Evolutionary conservation across 1,140 invertebrate genomes (phyloP), one percentile per base, ranked within the genome.

Genomic region (Zaprionus davidi): DNA sequence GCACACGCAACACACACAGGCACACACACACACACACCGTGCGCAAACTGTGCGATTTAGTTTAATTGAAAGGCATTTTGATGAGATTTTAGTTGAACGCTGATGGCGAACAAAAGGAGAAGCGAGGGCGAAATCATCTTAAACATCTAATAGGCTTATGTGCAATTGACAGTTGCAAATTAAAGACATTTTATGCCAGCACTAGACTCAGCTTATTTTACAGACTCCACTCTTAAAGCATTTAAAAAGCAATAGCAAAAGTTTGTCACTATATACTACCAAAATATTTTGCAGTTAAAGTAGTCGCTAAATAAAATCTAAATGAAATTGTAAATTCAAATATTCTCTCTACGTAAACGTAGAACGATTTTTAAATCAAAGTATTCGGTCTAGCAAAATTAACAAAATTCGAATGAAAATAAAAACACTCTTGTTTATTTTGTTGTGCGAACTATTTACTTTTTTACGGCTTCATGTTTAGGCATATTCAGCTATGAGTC

Each of bases 21-120:
- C 38, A 41, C 1, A 2, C 38, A 41, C 0, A 0, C 41, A 17
- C 41, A 44, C 41, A 44, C n/a, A 46, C n/a, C 41, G 41, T 17
- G 53, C 67, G 46, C 74, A 72, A 76, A 76, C 74, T 72, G 63
- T 72, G 70, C 74, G 74, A 76, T 76, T 76, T 76, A 76, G 70
- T 72, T 76, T 82, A 84, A 84, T 84, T 85, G 74, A 84, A 81
- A 78, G 56, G 78, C 73, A 80, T 84, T 84, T 81, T 85, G 81
- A 76, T 76, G 60, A 71, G 73, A 76, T 76, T 76, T 71, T 65
- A 71, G 68, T 76, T 76, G 72, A 64, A 64, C 67, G 57, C 62
- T 72, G 9, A 11, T 15, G 13, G 34, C 26, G 24, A 34, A 65
- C 38, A 59, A 28, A 66, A 44, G 11, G 12, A 26, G 3, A n/a